Percentiles rank a stretch among this genome's conserved stretches.
phyloP scores from a whole-genome alignment of 2,113 vertebrate genomes.

The Pitta sordida region DNA sequence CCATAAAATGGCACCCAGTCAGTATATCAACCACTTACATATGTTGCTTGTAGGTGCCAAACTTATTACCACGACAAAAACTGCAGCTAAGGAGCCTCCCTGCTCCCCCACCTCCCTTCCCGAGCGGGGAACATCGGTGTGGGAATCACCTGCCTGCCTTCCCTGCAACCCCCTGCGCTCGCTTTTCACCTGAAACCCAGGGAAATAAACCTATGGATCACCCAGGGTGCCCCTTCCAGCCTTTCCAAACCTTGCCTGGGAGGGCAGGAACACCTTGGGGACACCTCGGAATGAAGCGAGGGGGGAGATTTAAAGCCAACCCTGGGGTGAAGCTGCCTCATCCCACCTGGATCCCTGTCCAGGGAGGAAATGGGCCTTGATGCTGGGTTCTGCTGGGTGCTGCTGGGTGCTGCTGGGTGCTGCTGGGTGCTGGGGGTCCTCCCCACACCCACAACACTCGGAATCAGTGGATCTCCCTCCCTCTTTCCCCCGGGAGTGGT shows the following conservation, averaged over 20 bases:
- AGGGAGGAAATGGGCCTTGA: rapidly evolving
- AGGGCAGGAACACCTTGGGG: neutral
- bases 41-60: neutral
- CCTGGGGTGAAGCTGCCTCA: neutral
- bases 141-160: neutral
- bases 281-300: rapidly evolving
- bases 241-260: neutral
- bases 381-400: no score
- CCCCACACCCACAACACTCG: rapidly evolving
- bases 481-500: neutral
- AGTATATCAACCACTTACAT: neutral
- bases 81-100: neutral
- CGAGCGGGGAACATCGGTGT: rapidly evolving
- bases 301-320: rapidly evolving
- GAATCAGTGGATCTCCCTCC: rapidly evolving
- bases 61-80: neutral
- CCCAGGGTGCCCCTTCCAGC: neutral
- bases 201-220: neutral
- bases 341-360: rapidly evolving
- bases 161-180: neutral
- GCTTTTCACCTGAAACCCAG: neutral
- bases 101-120: neutral
- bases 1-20: neutral
- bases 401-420: neutral
- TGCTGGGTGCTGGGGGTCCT: neutral